These are phyloP conservation scores for Prinia subflava DNA, from an alignment of 2,113 vertebrate species.

Conservation along the genomic window DNA sequence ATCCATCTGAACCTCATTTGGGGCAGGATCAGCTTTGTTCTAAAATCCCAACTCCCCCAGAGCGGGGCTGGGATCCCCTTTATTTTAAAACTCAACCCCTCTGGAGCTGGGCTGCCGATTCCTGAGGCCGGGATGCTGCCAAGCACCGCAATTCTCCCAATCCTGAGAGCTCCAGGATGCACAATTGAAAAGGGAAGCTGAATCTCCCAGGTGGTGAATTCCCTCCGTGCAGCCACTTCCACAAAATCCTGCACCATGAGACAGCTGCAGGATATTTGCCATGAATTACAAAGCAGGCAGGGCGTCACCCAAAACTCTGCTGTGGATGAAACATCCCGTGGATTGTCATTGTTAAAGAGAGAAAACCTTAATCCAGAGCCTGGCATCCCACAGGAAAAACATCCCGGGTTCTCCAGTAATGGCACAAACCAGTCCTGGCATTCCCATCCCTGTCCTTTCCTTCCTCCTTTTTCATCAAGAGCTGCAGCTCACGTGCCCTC, in stretches of 20 bases:
- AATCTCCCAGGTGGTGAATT: neutral
- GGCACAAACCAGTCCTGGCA: neutral
- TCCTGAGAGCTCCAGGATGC: neutral
- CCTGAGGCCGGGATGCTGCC: fast-evolving
- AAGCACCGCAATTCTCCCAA: fast-evolving
- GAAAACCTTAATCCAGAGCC: neutral
- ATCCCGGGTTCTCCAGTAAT: fast-evolving
- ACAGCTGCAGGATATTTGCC: neutral
- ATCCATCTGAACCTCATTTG: fast-evolving
- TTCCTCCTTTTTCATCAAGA: neutral
- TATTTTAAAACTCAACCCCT: neutral
- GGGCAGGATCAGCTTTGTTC: neutral
- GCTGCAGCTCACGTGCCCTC: fast-evolving
- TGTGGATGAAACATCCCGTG: fast-evolving
- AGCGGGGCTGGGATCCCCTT: neutral
- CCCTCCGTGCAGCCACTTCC: neutral
- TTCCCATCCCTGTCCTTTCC: neutral
- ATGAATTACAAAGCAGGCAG: neutral
- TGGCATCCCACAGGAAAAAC: neutral
- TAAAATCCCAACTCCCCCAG: neutral
- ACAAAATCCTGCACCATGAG: fast-evolving
- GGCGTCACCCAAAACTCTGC: neutral
- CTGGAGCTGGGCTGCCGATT: neutral
- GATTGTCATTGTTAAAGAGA: fast-evolving
- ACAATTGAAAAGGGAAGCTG: neutral